Evolutionary conservation across 2,113 vertebrate genomes (phyloP), one percentile per base, ranked within the genome.

Genomic region (Limnothrissa miodon): DNA sequence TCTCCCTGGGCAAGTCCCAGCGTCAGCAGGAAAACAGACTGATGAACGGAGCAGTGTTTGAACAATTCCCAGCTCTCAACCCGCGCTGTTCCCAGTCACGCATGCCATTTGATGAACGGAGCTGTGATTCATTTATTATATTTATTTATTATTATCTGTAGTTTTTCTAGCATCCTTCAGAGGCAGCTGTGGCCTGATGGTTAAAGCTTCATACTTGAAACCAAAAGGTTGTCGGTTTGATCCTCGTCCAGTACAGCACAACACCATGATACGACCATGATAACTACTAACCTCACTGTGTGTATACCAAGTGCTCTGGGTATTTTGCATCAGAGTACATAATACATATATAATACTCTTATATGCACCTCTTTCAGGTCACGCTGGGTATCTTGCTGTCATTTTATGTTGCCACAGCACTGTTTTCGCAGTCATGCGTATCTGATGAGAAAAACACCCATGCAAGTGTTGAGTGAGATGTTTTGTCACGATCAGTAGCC

Each of bases 1-100:
- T 62, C 59, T 62, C 59, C 59, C 59, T 62, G 59, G 59, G 59
- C n/a, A 62, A 62, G 59, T 11, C 59, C 59, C 59, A 7, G 59
- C 59, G 25, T 29, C 59, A 62, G 59, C 25, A n/a, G 59, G 59
- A 29, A 62, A 62, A 62, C 6, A 62, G n/a, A 62, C 25, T 25
- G 59, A 62, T 62, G 59, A 33, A 33, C 66, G 13, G 33, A 74
- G 66, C 66, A 17, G 62, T 70, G 25, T 70, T 29, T 70, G 62
- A 25, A 59, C n/a, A 59, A 59, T 62, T 29, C 59, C 9, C 9
- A 29, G 15, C 25, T 74, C 29, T 74, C 66, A 36, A 74, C 29
- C 33, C 66, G 17, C 29, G 4, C 25, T 36, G 33, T 33, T 33
- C 29, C 10, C 66, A 74, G 66, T 74, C 66, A 36, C 13, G 66